These are phyloP conservation scores for Cenopis cana DNA, from an alignment of 2,888 invertebrate genomes.

Conservation along the genomic window DNA sequence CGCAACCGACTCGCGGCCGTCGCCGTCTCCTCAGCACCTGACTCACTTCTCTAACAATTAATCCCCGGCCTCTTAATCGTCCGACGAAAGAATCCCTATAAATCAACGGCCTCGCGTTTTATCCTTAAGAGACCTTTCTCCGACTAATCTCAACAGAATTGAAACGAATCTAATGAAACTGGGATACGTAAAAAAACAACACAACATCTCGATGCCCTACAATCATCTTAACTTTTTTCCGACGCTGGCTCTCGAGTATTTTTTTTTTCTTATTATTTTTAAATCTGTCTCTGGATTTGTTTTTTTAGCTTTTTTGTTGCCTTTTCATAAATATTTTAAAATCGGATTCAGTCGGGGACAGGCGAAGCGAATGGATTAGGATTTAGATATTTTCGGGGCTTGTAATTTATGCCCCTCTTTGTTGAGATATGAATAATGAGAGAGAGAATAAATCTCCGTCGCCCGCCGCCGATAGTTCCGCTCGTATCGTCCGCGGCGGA, in stretches of 20 bases:
- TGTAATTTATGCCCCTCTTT: constrained; percentile 82
- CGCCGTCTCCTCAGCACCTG: constrained; percentile 44
- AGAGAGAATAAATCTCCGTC: constrained; percentile 65
- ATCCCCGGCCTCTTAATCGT: constrained; percentile 72
- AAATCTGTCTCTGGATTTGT: constrained; percentile 76
- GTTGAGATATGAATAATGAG: constrained; percentile 83
- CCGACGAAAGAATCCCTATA: constrained; percentile 74
- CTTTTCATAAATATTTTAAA: constrained; percentile 85
- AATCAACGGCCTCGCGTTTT: constrained; percentile 80
- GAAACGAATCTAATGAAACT: constrained; percentile 83
- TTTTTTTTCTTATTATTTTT: constrained; percentile 75
- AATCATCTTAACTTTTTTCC: constrained; percentile 83
- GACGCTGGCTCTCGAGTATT: constrained; percentile 75
- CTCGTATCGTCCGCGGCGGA: constrained; percentile 37
- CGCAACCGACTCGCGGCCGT: constrained; percentile 47
- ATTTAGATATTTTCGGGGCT: constrained; percentile 83
- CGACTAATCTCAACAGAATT: constrained; percentile 81
- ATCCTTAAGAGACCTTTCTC: constrained; percentile 79
- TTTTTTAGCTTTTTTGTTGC: constrained; percentile 69
- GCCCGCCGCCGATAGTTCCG: constrained; percentile 57
- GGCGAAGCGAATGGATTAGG: constrained; percentile 83
- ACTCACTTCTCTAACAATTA: constrained; percentile 70
- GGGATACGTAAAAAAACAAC: constrained; percentile 74
- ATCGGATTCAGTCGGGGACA: constrained; percentile 83
- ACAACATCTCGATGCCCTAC: constrained; percentile 76